A percentile compares a stretch with the other conserved stretches of the same genome.
Evolutionary conservation across 1,140 invertebrate genomes (phyloP).

Genomic region (Microplitis mediator): DNA sequence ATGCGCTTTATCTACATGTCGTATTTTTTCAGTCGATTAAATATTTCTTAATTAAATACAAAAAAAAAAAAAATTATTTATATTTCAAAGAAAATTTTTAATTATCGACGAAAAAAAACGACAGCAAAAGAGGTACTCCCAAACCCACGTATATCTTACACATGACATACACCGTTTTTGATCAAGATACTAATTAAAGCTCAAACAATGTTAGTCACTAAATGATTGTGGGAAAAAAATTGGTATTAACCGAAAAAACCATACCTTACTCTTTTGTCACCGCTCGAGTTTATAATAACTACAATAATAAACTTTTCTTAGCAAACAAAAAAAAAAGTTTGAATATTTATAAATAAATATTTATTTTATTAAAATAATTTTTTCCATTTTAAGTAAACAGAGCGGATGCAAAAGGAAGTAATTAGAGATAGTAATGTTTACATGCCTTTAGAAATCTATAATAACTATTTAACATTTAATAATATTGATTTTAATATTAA

Average conservation of each 20-base stretch:
- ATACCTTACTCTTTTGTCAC: conserved; percentile 46
- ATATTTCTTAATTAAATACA: background rate
- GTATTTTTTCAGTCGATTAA: conserved; percentile 8
- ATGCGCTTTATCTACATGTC: conserved; percentile 6
- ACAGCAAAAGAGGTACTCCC: conserved; percentile 53
- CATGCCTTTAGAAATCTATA: conserved; percentile 32
- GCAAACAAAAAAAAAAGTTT: background rate
- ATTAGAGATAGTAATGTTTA: conserved; percentile 35
- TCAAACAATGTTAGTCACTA: conserved; percentile 65
- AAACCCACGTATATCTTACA: conserved; percentile 64
- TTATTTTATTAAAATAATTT: background rate
- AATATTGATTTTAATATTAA: background rate
- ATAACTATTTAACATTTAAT: background rate
- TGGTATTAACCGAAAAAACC: conserved; percentile 45
- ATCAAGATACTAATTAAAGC: conserved; percentile 60
- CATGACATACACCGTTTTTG: conserved; percentile 64
- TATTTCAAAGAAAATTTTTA: background rate
- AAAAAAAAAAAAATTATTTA: background rate
- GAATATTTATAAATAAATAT: background rate
- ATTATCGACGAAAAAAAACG: conserved; percentile 13
- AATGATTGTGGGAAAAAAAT: conserved; percentile 60
- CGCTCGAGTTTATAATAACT: conserved; percentile 36
- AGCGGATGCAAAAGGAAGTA: conserved; percentile 46
- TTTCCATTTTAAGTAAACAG: conserved; percentile 29
- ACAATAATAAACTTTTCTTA: conserved; percentile 5